Evolutionary conservation across 37 sponge, comb jelly and placozoan genomes (phyloP).

Genomic region (Beroe forskalii): DNA sequence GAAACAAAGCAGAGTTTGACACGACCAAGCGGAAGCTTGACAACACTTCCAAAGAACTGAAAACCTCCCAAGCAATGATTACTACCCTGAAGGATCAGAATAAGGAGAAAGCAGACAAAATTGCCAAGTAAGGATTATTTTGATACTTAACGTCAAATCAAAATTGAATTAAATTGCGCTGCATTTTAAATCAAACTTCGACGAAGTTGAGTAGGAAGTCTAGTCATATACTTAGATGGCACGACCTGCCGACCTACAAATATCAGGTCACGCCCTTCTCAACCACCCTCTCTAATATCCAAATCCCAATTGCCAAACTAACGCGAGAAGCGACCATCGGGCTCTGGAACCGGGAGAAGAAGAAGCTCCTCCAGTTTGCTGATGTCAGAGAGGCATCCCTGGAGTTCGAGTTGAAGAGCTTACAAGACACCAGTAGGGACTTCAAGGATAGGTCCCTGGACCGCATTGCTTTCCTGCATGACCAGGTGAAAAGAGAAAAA

Average conservation of each 20-base stretch:
- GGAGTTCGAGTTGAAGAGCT: not conserved
- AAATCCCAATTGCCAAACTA: not conserved
- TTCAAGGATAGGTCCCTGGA: conserved; percentile 49
- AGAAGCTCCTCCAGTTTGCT: conserved; percentile 64
- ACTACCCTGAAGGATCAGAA: conserved; percentile 23
- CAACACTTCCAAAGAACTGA: conserved; percentile 38
- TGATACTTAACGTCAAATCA: too few species aligned
- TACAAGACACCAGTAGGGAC: conserved; percentile 12
- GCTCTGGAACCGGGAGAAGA: conserved; percentile 40
- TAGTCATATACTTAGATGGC: too few species aligned
- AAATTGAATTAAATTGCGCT: too few species aligned
- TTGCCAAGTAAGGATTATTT: conserved; percentile 38
- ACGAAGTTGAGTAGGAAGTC: too few species aligned
- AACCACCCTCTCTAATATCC: too few species aligned
- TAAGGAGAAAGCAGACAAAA: conserved; percentile 34
- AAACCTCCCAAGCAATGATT: conserved; percentile 59
- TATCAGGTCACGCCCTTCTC: too few species aligned
- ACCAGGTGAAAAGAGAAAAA: conserved; percentile 5
- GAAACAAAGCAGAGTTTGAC: conserved; percentile 6
- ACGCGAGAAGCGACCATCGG: conserved; percentile 57
- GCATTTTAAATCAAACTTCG: too few species aligned
- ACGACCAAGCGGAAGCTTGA: conserved; percentile 39
- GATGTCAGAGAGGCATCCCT: conserved; percentile 50
- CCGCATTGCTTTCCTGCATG: conserved; percentile 46
- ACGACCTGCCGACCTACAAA: too few species aligned